These are phyloP conservation scores for Diachasma alloeum DNA, from an alignment of 1,140 invertebrate species.

Conservation along the genomic window DNA sequence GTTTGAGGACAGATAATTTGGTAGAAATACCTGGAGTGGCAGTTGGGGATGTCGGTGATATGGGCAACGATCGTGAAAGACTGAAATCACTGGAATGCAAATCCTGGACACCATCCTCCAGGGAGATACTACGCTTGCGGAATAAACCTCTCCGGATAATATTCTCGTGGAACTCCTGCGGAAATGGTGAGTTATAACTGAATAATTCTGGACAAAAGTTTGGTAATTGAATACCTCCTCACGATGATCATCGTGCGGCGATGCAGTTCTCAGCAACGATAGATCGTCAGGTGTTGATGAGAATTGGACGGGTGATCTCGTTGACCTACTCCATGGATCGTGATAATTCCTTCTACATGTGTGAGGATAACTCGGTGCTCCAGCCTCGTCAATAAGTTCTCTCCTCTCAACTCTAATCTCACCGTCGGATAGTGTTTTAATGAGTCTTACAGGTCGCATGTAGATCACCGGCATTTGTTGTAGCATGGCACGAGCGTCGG, in stretches of 20 bases:
- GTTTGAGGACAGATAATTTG: too few relatives aligned
- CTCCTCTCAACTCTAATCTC: slow-evolving; percentile 77
- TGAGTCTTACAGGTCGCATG: slow-evolving; percentile 70
- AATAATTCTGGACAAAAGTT: neutral
- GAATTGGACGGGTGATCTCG: slow-evolving; percentile 59
- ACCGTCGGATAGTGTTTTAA: slow-evolving; percentile 83
- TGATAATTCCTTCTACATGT: slow-evolving; percentile 60
- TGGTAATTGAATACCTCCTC: slow-evolving; percentile 51
- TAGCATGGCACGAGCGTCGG: slow-evolving; percentile 67
- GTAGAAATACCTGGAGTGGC: slow-evolving; percentile 40
- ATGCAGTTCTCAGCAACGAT: slow-evolving; percentile 51
- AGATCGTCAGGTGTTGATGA: slow-evolving; percentile 63
- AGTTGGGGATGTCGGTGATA: slow-evolving; percentile 59
- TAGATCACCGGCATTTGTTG: slow-evolving; percentile 60
- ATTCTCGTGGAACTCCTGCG: slow-evolving; percentile 80
- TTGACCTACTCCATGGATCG: slow-evolving; percentile 56
- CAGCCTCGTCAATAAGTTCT: slow-evolving; percentile 56
- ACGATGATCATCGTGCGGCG: slow-evolving; percentile 53
- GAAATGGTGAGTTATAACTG: neutral
- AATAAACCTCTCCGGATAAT: slow-evolving; percentile 77
- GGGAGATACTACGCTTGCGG: slow-evolving; percentile 74
- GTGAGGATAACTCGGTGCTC: slow-evolving; percentile 62
- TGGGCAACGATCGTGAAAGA: slow-evolving; percentile 60
- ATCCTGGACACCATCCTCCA: slow-evolving; percentile 68
- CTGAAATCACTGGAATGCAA: slow-evolving; percentile 51